Base-by-base conservation (phyloP, 2,113 vertebrate genomes). In the Toxotes chatareus region DNA sequence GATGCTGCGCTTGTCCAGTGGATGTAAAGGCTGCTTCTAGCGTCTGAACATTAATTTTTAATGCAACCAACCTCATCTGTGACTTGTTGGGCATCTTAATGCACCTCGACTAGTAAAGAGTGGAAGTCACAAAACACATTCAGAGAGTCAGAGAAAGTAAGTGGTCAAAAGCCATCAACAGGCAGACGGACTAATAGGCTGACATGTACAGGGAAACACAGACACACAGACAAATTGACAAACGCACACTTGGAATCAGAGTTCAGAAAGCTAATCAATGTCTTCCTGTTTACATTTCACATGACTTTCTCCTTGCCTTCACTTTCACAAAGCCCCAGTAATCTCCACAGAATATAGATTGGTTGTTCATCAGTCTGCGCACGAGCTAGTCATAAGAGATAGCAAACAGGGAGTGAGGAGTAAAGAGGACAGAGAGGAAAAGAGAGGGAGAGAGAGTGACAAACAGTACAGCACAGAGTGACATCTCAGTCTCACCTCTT, bases 221-320 rank as follows among this genome's bases (percentile, higher is more conserved):
- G 76, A 36, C 27, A 72, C 47, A 73, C 16, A 73, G 75, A 80
- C 67, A 65, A 68, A 84, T n/a, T 36, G 60, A 74, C n/a, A 56
- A 80, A 82, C 76, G 12, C 70, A 55, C 59, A 47, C 5, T 16
- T 27, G 1, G 63, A 83, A 84, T 80, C 73, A 47, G 53, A 88
- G 78, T 81, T 86, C 72, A 79, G 67, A 65, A 74, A 84, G 65
- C 60, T 83, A 84, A 92, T 88, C 84, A 76, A 42, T 80, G 80
- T 72, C 84, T 92, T 85, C 76, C 79, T 79, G 88, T 91, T 91
- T 90, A 87, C 87, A 83, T 85, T 87, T 90, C 80, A 81, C 76
- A 79, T 46, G 70, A 80, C 70, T 85, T 59, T 85, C 74, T 70
- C 82, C 70, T 73, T 66, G 79, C 91, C 64, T 79, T 89, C 74